These are phyloP conservation scores for Meandrusa payeni DNA, from an alignment of 2,888 invertebrate genomes.

Conservation along the genomic window DNA sequence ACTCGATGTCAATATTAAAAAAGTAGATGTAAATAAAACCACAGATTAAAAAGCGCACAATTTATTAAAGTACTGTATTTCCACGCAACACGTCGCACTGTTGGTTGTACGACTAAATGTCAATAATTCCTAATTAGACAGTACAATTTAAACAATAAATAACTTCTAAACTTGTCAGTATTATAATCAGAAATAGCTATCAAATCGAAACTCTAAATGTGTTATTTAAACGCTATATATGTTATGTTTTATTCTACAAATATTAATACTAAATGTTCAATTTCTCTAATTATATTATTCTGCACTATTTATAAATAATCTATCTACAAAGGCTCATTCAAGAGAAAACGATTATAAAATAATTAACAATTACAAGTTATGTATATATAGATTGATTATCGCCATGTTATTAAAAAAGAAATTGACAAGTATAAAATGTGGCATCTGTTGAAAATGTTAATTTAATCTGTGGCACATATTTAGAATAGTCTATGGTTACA, in stretches of 20 bases:
- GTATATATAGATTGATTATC: neutral
- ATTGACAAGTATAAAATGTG: slow-evolving; percentile 6
- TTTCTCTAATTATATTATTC: slow-evolving; percentile 9
- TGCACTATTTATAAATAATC: slow-evolving; percentile 10
- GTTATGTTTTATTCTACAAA: slow-evolving; percentile 4
- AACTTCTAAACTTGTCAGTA: slow-evolving; percentile 4
- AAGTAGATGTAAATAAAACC: slow-evolving; percentile 30
- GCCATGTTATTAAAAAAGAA: slow-evolving; percentile 1
- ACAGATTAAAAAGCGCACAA: slow-evolving; percentile 54
- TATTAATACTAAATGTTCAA: slow-evolving; percentile 16
- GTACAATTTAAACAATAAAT: slow-evolving; percentile 29
- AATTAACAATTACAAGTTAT: slow-evolving; percentile 15
- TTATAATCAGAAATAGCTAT: slow-evolving; percentile 11
- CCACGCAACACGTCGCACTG: slow-evolving; percentile 44
- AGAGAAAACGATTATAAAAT: slow-evolving; percentile 1
- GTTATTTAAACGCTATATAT: too few species aligned
- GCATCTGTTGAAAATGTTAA: neutral
- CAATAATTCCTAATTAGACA: slow-evolving; percentile 35
- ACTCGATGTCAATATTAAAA: too few species aligned
- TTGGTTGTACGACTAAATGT: slow-evolving; percentile 32
- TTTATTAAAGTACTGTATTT: slow-evolving; percentile 53
- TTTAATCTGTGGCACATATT: slow-evolving; percentile 19
- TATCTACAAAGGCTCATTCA: slow-evolving; percentile 6
- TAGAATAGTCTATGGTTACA: neutral
- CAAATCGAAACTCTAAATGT: slow-evolving; percentile 7